phyloP scores from a whole-genome alignment of 2,113 vertebrate genomes.

The Calidris pygmaea region DNA sequence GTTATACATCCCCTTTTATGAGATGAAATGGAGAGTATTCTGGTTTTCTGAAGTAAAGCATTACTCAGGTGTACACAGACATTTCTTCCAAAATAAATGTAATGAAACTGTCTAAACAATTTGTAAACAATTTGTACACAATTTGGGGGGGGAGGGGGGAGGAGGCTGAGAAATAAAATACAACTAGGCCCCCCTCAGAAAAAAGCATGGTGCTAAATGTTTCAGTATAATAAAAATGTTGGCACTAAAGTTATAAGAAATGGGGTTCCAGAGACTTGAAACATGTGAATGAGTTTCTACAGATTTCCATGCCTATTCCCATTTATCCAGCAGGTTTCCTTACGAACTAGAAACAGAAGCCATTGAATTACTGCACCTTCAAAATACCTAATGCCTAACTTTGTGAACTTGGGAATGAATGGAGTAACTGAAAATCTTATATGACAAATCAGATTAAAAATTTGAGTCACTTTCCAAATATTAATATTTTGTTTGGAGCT shows the following conservation, averaged over 20 bases:
- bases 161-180: slow-evolving; percentile 31
- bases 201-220: neutral
- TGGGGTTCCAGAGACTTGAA: neutral
- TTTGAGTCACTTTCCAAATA: neutral
- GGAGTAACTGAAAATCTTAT: neutral
- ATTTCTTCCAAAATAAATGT: neutral
- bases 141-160: too few relatives aligned
- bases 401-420: neutral
- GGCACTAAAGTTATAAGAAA: neutral
- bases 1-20: neutral
- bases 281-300: neutral
- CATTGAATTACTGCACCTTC: neutral
- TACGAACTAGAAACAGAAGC: neutral
- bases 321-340: neutral
- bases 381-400: neutral
- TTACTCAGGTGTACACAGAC: neutral
- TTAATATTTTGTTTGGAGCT: neutral
- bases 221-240: neutral
- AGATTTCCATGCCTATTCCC: neutral
- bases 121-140: neutral
- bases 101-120: neutral
- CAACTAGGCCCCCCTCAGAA: neutral
- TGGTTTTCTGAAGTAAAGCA: neutral
- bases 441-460: neutral
- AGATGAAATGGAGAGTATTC: neutral